Evolutionary conservation across 1,140 invertebrate genomes (phyloP), one percentile per base, ranked within the genome.

Genomic region (Agraylea sexmaculata): DNA sequence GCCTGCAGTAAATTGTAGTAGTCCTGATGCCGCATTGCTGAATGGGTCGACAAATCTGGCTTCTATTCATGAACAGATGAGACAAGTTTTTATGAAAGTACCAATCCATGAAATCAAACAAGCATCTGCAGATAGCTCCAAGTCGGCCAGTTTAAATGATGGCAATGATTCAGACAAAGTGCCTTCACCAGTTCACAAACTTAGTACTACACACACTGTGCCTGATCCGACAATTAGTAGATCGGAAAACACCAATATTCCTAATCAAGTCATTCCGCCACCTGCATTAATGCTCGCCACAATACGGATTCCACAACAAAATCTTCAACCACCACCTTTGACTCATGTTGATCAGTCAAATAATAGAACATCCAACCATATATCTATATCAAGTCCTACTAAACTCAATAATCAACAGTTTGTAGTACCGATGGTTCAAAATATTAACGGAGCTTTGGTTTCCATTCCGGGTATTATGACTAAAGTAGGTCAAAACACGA

Each of bases 401-500:
- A 66, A 66, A 49, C 51, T 67, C 30, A 66, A 64, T 39, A 59
- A 61, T 23, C n/a, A n/a, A n/a, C 62, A 64, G 45, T 61, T 65
- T 55, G 57, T 66, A 30, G 62, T 68, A 50, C 64, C 63, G 4
- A 47, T 66, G 8, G 49, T 68, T 43, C 65, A 66, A 46, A 68
- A 68, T 54, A 53, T 68, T 29, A 68, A 68, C 35, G 64, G 64
- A 29, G 55, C 63, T 29, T 58, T 68, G 18, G 55, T 68, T 12
- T 64, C 65, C 57, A 66, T 68, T 53, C 65, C 65, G 37, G 65
- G 61, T 52, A 43, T 68, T 43, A 61, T 68, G 58, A 54, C 63
- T 4, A 64, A 66, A 49, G 57, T 65, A 50, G 43, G 42, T 4
- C 62, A 62, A 18, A 66, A 64, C 45, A 60, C 63, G 46, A 58